Conservation (phyloP, 2,888 invertebrate genomes). For the Margaritifera margaritifera region DNA sequence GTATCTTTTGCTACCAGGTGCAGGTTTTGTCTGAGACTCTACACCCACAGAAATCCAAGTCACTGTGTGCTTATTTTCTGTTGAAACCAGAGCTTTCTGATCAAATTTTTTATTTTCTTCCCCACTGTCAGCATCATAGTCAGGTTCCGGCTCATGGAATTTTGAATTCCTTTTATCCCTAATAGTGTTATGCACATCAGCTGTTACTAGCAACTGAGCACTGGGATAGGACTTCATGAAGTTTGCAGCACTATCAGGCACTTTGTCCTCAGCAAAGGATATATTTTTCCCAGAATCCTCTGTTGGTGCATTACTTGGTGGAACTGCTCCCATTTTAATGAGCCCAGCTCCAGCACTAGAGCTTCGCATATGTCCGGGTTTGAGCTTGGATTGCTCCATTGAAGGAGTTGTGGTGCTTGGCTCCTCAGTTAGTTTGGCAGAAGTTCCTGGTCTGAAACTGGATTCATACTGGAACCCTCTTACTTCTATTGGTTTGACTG, state of each 20-base stretch:
- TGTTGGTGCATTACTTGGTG: conserved; percentile 17
- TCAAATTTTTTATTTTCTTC: conserved; percentile 39
- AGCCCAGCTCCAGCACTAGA: conserved; percentile 33
- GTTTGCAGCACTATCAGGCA: conserved; percentile 57
- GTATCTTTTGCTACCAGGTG: conserved; percentile 13
- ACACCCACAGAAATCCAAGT: conserved; percentile 59
- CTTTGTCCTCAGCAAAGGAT: conserved; percentile 62
- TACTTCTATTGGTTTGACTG: conserved; percentile 27
- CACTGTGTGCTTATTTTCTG: conserved; percentile 37
- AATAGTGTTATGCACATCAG: conserved; percentile 50
- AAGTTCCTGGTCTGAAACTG: conserved; percentile 90
- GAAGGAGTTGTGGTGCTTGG: conserved; percentile 78
- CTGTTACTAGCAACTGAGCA: conserved; percentile 62
- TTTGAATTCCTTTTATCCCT: conserved; percentile 27
- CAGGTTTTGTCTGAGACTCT: conserved; percentile 15
- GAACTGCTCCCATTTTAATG: conserved; percentile 10
- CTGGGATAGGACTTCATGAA: conserved; percentile 66
- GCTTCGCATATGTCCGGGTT: conserved; percentile 35
- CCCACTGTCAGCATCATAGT: conserved; percentile 56
- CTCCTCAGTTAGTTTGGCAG: conserved; percentile 89
- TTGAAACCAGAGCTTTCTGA: conserved; percentile 17
- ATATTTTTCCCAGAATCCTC: conserved; percentile 45
- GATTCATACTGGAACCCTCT: conserved; percentile 75
- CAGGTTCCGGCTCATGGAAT: conserved; percentile 58
- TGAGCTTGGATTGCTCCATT: conserved; percentile 38